Evolutionary conservation across 2,888 invertebrate genomes (phyloP), one percentile per base, ranked within the genome.

Genomic region (Lasioglossum marginatum): DNA sequence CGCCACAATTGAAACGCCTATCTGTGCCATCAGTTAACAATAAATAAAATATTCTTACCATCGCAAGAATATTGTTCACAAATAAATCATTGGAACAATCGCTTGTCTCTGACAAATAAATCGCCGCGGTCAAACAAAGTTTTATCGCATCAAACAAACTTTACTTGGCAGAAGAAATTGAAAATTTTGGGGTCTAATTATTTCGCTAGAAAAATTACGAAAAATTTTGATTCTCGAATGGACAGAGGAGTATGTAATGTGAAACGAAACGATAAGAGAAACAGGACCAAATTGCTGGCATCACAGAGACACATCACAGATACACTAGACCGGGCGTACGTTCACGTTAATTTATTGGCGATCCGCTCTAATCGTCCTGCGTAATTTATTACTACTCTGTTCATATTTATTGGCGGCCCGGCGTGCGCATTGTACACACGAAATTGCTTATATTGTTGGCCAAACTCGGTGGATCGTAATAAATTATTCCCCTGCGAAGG

Each of bases 321-420:
- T 87, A 85, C 73, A 80, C 52, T 31, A 43, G 70, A 40, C 70
- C 40, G 48, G 77, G 76, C 83, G 86, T 63, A 63, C 31, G 63
- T 87, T 73, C 78, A 70, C 75, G 80, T 74, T 85, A 90, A 90
- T 90, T 90, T 88, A 90, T 90, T 79, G 87, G 52, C 82, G 68
- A 71, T 72, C 73, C 74, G 75, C 83, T 75, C 89, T 90, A 90
- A 90, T 90, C 90, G 91, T 91, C 83, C 87, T 78, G 75, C 82
- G 89, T 90, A 90, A 90, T 90, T 89, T 90, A 90, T 90, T 87
- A 89, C 90, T 85, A 89, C 84, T 89, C 90, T 86, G 87, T 86
- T 89, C 87, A 87, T 90, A 90, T 90, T 90, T 90, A 90, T 90
- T 86, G 90, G 85, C 63, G 79, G 80, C 63, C 77, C 81, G 80